Evolutionary conservation across 2,888 invertebrate species (phyloP).

Genomic region (Synergus umbraculus): DNA sequence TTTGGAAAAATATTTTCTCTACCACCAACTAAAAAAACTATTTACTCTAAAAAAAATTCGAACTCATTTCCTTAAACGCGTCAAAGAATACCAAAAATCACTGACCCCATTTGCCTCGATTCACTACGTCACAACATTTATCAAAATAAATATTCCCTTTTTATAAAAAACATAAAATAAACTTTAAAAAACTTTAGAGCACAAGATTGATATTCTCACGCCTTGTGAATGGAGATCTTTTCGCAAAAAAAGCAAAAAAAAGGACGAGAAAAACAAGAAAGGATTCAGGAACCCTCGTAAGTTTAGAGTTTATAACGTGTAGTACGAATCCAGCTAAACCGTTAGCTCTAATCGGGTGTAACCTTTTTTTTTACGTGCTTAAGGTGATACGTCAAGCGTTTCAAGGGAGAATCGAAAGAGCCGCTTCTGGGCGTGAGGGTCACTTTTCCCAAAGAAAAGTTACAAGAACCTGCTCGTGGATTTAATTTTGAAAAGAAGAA

Average conservation of each 20-base stretch:
- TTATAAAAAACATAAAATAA: conserved; percentile 10
- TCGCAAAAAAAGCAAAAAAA: conserved; percentile 38
- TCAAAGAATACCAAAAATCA: not conserved
- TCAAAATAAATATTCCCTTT: not conserved
- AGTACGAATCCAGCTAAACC: conserved; percentile 40
- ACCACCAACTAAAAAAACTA: not conserved
- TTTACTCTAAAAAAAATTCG: not conserved
- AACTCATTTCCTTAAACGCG: not conserved
- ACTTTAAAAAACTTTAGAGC: conserved; percentile 12
- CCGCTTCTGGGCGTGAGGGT: conserved; percentile 5
- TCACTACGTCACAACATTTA: conserved; percentile 1
- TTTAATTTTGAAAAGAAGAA: conserved; percentile 14
- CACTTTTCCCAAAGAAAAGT: conserved; percentile 15
- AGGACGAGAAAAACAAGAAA: conserved; percentile 47
- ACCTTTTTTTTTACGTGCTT: conserved; percentile 35
- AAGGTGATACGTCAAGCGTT: conserved; percentile 41
- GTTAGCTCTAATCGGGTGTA: conserved; percentile 49
- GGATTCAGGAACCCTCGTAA: not conserved
- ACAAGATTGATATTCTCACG: conserved; percentile 46
- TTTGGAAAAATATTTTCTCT: conserved; percentile 5
- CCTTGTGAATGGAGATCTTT: conserved; percentile 5
- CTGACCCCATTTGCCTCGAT: not conserved
- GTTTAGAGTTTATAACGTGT: conserved; percentile 8
- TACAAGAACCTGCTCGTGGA: conserved; percentile 24
- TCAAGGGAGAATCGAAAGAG: conserved; percentile 10